Conservation (phyloP, 1,140 invertebrate genomes). For the Papilio machaon region DNA sequence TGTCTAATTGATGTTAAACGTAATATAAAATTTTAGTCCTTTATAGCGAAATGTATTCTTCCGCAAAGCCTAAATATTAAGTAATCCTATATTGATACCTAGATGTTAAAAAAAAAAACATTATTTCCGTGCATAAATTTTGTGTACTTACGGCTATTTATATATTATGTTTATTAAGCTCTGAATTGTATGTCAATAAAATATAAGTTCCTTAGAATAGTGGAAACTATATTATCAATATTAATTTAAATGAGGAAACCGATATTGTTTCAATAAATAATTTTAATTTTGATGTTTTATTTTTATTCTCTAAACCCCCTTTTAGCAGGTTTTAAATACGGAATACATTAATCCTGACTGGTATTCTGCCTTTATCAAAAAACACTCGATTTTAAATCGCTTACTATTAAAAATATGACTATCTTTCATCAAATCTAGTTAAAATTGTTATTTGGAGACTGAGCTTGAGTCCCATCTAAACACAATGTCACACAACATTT, state of each 20-base stretch:
- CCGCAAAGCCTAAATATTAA: constrained; percentile 62
- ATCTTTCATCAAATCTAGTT: too few relatives aligned
- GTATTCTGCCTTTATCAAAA: not conserved
- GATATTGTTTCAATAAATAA: constrained; percentile 80
- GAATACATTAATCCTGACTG: not conserved
- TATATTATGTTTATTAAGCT: constrained; percentile 63
- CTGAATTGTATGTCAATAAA: constrained; percentile 62
- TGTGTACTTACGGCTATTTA: constrained; percentile 73
- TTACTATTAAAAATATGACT: too few relatives aligned
- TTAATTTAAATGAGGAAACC: constrained; percentile 70
- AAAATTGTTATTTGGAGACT: too few relatives aligned
- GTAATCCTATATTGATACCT: constrained; percentile 72
- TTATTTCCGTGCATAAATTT: constrained; percentile 45
- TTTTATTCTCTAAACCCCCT: constrained; percentile 41
- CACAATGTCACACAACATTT: not conserved
- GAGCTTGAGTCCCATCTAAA: too few relatives aligned
- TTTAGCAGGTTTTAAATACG: not conserved
- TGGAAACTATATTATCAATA: constrained; percentile 67
- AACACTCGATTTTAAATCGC: too few relatives aligned
- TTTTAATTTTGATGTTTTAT: constrained; percentile 72
- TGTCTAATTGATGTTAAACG: constrained; percentile 61
- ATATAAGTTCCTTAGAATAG: constrained; percentile 76
- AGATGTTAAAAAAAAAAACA: constrained; percentile 48
- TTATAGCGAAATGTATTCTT: constrained; percentile 57
- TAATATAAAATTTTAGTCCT: constrained; percentile 59